A percentile compares a stretch with the other conserved stretches of the same genome.
These are phyloP conservation scores for Pionites leucogaster DNA, from an alignment of 2,113 vertebrate species.

Conservation along the genomic window DNA sequence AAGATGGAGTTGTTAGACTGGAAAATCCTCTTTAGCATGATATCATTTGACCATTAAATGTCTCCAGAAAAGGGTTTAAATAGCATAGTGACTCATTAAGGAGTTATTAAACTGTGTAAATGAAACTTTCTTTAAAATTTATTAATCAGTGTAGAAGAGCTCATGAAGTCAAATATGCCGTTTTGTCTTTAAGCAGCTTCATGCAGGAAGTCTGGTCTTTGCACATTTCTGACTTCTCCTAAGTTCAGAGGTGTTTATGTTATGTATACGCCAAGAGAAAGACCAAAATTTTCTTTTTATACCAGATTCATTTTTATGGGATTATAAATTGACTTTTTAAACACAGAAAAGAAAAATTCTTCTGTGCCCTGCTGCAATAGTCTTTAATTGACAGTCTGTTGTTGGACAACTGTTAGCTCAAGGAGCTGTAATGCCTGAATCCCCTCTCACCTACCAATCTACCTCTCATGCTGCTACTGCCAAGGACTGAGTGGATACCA, in stretches of 20 bases:
- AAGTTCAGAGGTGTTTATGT: not conserved
- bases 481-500: not conserved
- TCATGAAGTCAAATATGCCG: not conserved
- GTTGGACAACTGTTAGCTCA: not conserved
- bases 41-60: not conserved
- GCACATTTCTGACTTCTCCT: not conserved
- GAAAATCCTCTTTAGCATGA: conserved; percentile 33
- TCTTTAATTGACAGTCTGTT: not conserved
- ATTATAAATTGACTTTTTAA: not conserved
- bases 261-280: not conserved
- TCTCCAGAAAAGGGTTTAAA: not conserved
- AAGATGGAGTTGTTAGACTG: conserved; percentile 2
- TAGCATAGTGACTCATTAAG: conserved; percentile 3
- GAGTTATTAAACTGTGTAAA: not conserved
- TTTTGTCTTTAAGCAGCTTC: not conserved
- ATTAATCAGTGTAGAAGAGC: conserved; percentile 13
- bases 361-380: not conserved
- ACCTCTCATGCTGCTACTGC: not conserved
- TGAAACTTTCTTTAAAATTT: conserved; percentile 35
- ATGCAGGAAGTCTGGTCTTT: not conserved
- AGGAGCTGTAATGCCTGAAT: not conserved
- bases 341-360: not conserved
- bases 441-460: not conserved
- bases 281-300: not conserved
- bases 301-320: not conserved